Evolutionary conservation across 1,140 invertebrate species (phyloP), one percentile per base, ranked within the genome.

Genomic region (Lordiphosa collinella): DNA sequence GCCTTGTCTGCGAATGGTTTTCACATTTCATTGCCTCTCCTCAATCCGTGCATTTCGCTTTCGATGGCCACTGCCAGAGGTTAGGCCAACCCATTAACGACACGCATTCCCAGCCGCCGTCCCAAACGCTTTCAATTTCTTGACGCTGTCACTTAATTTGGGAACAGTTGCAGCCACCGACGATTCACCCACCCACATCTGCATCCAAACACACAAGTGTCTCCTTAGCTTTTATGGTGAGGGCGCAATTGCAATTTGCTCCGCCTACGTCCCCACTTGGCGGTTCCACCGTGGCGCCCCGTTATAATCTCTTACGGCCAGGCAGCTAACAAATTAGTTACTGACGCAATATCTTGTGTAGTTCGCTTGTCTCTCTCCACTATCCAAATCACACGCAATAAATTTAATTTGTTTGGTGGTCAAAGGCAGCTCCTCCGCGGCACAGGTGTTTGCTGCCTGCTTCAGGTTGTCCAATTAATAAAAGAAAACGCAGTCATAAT

Each of bases 341-440:
- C 78, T 84, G 78, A 84, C 79, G 72, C 78, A 84, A 84, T 84
- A 84, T 78, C 58, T 84, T 59, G 60, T 79, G 56, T 74, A 60
- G 57, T 53, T 43, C 43, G 29, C 61, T 69, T 71, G 57, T 71
- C 60, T 48, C 16, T 65, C 48, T 61, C 49, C 73, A 66, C 79
- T 84, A 78, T 84, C 78, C 78, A 84, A 84, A 84, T 84, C 78
- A 84, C 78, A 84, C 78, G 78, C 78, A 84, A 84, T 84, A 84
- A 84, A 84, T 84, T 78, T 59, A 62, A 84, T 73, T 84, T 78
- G 59, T 46, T 37, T 68, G 44, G 47, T 41, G 53, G 64, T 53
- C 53, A 60, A 51, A 22, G 25, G 25, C 12, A 56, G 29, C 36
- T 31, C 12, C 36, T 44, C 34, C 7, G 1, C 1, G 35, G 54